These are phyloP conservation scores for Euborellia annulipes DNA, from an alignment of 1,140 invertebrate species.

Conservation along the genomic window DNA sequence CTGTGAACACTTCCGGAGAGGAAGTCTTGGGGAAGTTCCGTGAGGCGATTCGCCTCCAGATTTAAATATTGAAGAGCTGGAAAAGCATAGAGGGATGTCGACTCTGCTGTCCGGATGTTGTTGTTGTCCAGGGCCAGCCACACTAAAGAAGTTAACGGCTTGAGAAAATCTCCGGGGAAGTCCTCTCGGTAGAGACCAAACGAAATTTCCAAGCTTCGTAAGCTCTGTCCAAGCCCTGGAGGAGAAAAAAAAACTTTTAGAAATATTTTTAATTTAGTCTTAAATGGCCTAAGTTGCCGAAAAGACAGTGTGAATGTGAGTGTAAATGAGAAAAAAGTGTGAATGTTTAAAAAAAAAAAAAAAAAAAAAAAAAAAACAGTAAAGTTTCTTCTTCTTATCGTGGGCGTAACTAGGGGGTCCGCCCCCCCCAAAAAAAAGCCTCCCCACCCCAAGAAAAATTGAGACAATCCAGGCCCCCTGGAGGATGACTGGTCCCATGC, in stretches of 20 bases:
- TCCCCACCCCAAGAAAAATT: too few relatives aligned
- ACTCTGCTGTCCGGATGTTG: slow-evolving; percentile 52
- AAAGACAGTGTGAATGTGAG: too few relatives aligned
- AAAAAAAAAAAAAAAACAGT: too few relatives aligned
- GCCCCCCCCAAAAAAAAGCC: too few relatives aligned
- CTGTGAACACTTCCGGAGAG: slow-evolving; percentile 51
- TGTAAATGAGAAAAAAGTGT: too few relatives aligned
- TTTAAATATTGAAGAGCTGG: slow-evolving; percentile 65
- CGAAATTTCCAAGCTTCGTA: slow-evolving; percentile 71
- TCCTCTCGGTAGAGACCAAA: slow-evolving; percentile 64
- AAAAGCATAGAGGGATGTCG: slow-evolving; percentile 40
- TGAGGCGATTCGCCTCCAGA: slow-evolving; percentile 66
- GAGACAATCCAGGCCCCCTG: too few relatives aligned
- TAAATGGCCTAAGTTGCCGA: too few relatives aligned
- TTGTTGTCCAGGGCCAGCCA: slow-evolving; percentile 84
- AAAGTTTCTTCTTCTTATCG: too few relatives aligned
- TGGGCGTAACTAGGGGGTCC: too few relatives aligned
- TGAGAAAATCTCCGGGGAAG: slow-evolving; percentile 54
- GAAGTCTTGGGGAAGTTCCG: slow-evolving; percentile 40
- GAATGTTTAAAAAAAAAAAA: too few relatives aligned
- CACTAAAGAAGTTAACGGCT: slow-evolving; percentile 50
- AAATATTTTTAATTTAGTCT: background rate
- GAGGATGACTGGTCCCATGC: too few relatives aligned
- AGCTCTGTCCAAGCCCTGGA: slow-evolving; percentile 47
- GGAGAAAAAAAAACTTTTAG: too few relatives aligned